phyloP scores from a whole-genome alignment of 2,888 invertebrate species.

The Pycnomerus fuliginosus region DNA sequence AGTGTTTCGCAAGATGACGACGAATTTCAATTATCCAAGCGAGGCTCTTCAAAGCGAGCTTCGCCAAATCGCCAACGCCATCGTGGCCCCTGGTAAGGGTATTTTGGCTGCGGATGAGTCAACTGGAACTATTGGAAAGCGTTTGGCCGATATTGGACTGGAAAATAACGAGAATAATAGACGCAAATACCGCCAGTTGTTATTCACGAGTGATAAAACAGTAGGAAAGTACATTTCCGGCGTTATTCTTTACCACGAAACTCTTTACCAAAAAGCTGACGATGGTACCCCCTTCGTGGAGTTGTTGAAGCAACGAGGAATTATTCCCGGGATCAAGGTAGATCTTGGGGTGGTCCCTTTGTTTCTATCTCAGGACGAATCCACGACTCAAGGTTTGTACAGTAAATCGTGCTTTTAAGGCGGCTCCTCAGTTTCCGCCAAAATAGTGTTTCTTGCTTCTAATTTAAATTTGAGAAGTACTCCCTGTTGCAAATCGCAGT shows the following conservation, averaged over 20 bases:
- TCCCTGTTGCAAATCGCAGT: too few species aligned
- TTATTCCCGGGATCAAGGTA: constrained; percentile 96
- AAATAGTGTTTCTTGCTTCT: too few species aligned
- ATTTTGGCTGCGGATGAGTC: constrained; percentile 98
- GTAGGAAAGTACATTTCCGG: constrained; percentile 83
- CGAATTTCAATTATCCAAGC: constrained; percentile 78
- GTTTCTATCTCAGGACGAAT: constrained; percentile 91
- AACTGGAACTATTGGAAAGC: constrained; percentile 86
- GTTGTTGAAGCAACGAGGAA: constrained; percentile 80
- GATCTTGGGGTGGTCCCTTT: constrained; percentile 95
- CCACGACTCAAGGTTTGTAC: constrained; percentile 98
- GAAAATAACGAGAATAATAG: constrained; percentile 94
- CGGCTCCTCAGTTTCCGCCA: too few species aligned
- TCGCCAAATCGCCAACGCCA: constrained; percentile 80
- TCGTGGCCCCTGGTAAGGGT: constrained; percentile 92
- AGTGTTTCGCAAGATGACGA: too few species aligned
- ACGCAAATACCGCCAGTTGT: constrained; percentile 61
- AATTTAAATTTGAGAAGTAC: too few species aligned
- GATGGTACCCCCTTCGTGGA: constrained; percentile 83
- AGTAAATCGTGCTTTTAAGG: too few species aligned
- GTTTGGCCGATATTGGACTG: constrained; percentile 81
- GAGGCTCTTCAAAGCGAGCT: constrained; percentile 87
- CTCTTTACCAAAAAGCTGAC: constrained; percentile 93
- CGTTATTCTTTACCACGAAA: constrained; percentile 98
- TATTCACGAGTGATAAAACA: constrained; percentile 74